Percentiles rank a stretch among this genome's conserved stretches.
phyloP scores from a whole-genome alignment of 1,140 invertebrate species.

The Yoshiicerus persimilis region DNA sequence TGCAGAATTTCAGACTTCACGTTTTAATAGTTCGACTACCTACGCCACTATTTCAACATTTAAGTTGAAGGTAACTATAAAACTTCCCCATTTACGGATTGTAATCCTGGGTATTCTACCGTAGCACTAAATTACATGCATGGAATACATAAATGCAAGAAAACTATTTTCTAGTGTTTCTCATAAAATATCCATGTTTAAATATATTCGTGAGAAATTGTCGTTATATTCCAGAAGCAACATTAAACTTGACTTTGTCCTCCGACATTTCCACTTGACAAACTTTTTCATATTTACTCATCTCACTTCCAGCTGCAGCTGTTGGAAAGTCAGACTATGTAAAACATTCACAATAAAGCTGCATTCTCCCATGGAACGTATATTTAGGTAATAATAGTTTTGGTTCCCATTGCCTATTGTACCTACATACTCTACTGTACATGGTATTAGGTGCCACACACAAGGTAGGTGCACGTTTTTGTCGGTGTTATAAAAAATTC shows the following conservation, averaged over 20 bases:
- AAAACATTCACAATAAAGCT: neutral
- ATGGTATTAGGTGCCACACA: neutral
- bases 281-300: neutral
- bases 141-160: neutral
- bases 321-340: neutral
- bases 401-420: too few relatives aligned
- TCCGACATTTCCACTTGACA: neutral
- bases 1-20: neutral
- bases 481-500: neutral
- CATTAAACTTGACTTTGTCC: conserved; percentile 17
- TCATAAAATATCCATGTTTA: neutral
- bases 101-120: neutral
- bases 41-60: neutral
- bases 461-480: neutral
- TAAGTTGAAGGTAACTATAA: neutral
- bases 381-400: neutral
- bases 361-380: neutral
- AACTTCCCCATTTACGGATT: neutral
- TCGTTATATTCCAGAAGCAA: neutral
- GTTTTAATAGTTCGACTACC: neutral
- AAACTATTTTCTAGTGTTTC: neutral
- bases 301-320: neutral
- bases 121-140: neutral
- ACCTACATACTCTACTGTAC: neutral
- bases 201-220: conserved; percentile 5